phyloP scores from a whole-genome alignment of 2,888 invertebrate genomes.

The Lamproptera curius region DNA sequence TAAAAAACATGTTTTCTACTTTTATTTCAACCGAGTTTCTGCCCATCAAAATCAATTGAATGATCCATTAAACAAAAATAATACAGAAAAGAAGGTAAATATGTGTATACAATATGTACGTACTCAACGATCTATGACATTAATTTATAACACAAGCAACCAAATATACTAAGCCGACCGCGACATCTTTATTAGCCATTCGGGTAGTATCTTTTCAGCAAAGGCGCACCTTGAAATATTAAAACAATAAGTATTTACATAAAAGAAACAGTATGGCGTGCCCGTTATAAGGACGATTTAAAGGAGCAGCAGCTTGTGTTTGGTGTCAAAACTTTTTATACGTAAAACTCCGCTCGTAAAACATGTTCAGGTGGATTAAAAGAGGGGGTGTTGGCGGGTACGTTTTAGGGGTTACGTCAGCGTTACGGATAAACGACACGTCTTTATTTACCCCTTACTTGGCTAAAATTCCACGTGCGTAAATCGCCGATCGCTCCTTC shows the following conservation, averaged over 20 bases:
- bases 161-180: no score
- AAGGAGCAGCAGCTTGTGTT: conserved; percentile 44
- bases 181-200: conserved; percentile 1
- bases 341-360: conserved; percentile 68
- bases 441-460: conserved; percentile 24
- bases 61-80: no score
- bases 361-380: conserved; percentile 69
- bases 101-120: no score
- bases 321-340: conserved; percentile 63
- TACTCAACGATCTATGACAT: no score
- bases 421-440: conserved; percentile 31
- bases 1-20: no score
- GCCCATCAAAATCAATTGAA: no score
- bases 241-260: conserved; percentile 54
- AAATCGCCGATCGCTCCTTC: conserved; percentile 11
- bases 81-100: no score
- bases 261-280: conserved; percentile 36
- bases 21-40: no score
- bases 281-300: conserved; percentile 48
- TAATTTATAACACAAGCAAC: no score
- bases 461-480: conserved; percentile 16
- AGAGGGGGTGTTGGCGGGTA: conserved; percentile 43
- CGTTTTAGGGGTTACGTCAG: conserved; percentile 32
- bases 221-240: conserved; percentile 44
- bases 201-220: conserved; percentile 25